Evolutionary conservation across 1,140 invertebrate genomes (phyloP).

Genomic region (Trichonephila clavipes): DNA sequence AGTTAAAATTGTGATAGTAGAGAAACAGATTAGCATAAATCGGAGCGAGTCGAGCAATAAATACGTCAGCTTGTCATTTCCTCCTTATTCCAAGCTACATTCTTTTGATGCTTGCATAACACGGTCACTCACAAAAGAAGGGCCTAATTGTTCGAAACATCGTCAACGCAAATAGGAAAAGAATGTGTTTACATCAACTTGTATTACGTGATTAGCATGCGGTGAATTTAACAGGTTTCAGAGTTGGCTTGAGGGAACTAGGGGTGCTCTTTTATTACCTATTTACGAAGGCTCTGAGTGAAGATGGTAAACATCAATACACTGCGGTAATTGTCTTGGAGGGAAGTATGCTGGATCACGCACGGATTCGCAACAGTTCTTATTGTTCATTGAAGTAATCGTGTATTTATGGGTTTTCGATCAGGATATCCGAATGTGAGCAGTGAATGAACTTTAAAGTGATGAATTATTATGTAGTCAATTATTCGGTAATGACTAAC

Average conservation of each 20-base stretch:
- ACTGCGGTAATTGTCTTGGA: background rate
- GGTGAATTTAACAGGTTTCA: slow-evolving; percentile 56
- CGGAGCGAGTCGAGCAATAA: background rate
- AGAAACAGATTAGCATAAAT: slow-evolving; percentile 33
- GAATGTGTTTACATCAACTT: slow-evolving; percentile 68
- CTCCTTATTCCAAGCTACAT: background rate
- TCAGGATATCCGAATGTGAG: background rate
- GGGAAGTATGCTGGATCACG: background rate
- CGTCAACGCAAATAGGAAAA: slow-evolving; percentile 63
- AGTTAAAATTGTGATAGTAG: background rate
- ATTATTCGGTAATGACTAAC: too few relatives aligned
- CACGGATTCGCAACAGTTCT: background rate
- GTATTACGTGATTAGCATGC: slow-evolving; percentile 66
- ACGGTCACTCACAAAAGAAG: slow-evolving; percentile 70
- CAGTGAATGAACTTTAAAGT: background rate
- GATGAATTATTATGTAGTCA: background rate
- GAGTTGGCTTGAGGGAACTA: background rate
- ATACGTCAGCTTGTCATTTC: slow-evolving; percentile 49
- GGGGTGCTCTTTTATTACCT: slow-evolving; percentile 39
- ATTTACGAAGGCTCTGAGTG: slow-evolving; percentile 7
- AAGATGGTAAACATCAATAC: background rate
- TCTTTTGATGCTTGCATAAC: slow-evolving; percentile 19
- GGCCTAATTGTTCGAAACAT: slow-evolving; percentile 68
- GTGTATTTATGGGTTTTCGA: slow-evolving; percentile 5
- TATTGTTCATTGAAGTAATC: background rate